phyloP scores from a whole-genome alignment of 2,888 invertebrate genomes.

The Cephus rjabovi region DNA sequence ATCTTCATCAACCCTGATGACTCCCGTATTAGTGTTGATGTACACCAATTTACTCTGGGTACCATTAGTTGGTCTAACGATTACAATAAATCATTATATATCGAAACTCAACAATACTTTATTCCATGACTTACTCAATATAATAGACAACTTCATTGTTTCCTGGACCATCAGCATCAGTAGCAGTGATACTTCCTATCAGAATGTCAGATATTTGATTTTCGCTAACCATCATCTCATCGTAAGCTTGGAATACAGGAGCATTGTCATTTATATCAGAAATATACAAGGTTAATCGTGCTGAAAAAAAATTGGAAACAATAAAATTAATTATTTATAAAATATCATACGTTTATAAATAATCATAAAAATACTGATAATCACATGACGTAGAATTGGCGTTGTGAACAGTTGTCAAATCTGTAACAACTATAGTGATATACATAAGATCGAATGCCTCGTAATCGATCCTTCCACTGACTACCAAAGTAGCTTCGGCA shows the following conservation, averaged over 20 bases:
- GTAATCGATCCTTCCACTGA: constrained; percentile 69
- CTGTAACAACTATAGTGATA: constrained; percentile 69
- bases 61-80: constrained; percentile 63
- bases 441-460: constrained; percentile 73
- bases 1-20: constrained; percentile 67
- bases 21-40: constrained; percentile 69
- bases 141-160: constrained; percentile 72
- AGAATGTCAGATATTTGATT: constrained; percentile 66
- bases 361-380: constrained; percentile 6
- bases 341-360: constrained; percentile 11
- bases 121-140: constrained; percentile 64
- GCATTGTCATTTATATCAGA: constrained; percentile 75
- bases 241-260: constrained; percentile 70
- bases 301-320: constrained; percentile 58
- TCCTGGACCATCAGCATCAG: constrained; percentile 73
- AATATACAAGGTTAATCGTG: constrained; percentile 71
- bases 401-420: constrained; percentile 68
- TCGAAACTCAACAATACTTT: neutral
- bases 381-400: constrained; percentile 69
- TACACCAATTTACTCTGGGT: constrained; percentile 68
- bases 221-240: constrained; percentile 70
- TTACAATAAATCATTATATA: constrained; percentile 3
- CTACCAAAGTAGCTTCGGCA: constrained; percentile 64
- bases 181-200: constrained; percentile 73
- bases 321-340: constrained; percentile 1